These are phyloP conservation scores for Arenaria interpres DNA, from an alignment of 2,113 vertebrate genomes.

Conservation along the genomic window DNA sequence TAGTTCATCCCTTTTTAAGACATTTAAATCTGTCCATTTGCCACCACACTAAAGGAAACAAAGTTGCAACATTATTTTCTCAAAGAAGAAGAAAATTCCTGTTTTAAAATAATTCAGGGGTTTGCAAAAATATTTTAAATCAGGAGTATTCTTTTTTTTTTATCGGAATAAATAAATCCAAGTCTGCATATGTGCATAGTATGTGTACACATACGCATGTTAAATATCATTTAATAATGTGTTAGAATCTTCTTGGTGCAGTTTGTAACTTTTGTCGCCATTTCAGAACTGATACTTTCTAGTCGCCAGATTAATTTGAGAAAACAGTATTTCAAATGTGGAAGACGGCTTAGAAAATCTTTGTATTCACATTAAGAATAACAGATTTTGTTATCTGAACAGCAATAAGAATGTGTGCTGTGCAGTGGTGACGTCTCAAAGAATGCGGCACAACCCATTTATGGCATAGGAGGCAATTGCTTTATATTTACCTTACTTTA, in stretches of 20 bases:
- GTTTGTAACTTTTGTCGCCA: neutral
- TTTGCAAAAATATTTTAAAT: neutral
- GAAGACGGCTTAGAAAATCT: neutral
- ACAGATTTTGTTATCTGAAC: slow-evolving; percentile 32
- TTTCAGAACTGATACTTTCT: neutral
- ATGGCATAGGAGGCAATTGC: slow-evolving; percentile 23
- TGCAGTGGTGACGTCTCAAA: slow-evolving; percentile 18
- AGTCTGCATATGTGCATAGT: neutral
- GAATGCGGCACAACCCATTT: slow-evolving; percentile 33
- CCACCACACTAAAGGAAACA: neutral
- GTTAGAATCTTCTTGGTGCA: neutral
- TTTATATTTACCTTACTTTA: slow-evolving; percentile 48
- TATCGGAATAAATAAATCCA: neutral
- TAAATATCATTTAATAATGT: neutral
- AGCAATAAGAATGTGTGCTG: neutral
- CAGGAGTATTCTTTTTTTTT: fast-evolving
- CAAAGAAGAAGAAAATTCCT: neutral
- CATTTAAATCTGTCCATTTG: neutral
- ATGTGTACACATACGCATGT: neutral
- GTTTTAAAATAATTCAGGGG: neutral
- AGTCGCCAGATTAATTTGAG: neutral
- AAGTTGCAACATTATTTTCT: neutral
- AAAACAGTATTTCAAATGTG: neutral
- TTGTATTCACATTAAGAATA: neutral
- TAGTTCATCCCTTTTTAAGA: neutral